A percentile compares a stretch with the other conserved stretches of the same genome.
Evolutionary conservation across 1,140 invertebrate species (phyloP).

Genomic region (Antheraea pernyi): DNA sequence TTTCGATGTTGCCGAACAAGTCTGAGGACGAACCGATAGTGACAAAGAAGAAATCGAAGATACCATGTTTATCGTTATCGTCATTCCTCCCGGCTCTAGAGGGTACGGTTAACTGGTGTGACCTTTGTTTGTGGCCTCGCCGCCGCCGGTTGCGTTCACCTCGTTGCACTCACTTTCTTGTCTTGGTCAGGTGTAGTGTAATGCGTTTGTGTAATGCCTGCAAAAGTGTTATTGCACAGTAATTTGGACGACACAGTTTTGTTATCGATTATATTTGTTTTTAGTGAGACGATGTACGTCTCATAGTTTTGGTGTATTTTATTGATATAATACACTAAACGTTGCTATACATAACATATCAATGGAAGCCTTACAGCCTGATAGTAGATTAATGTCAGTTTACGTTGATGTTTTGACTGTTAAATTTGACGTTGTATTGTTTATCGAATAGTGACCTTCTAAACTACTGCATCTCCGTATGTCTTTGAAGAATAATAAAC

Average conservation of each 20-base stretch:
- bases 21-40: slow-evolving; percentile 65
- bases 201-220: slow-evolving; percentile 57
- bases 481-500: neutral
- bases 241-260: slow-evolving; percentile 4
- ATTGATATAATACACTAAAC: neutral
- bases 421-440: neutral
- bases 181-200: slow-evolving; percentile 69
- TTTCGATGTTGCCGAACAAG: slow-evolving; percentile 66
- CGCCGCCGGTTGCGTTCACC: slow-evolving; percentile 64
- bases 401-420: neutral
- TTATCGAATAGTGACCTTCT: neutral
- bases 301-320: neutral
- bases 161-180: slow-evolving; percentile 70
- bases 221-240: slow-evolving; percentile 45
- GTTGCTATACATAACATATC: neutral
- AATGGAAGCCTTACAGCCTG: neutral
- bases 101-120: slow-evolving; percentile 59
- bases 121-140: slow-evolving; percentile 70
- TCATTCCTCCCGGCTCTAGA: slow-evolving; percentile 70
- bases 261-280: neutral
- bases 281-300: neutral
- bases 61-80: slow-evolving; percentile 69
- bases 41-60: slow-evolving; percentile 73
- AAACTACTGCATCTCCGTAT: neutral
- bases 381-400: neutral